Base-by-base conservation (phyloP, 2,888 invertebrate genomes). In the Troides helena region DNA sequence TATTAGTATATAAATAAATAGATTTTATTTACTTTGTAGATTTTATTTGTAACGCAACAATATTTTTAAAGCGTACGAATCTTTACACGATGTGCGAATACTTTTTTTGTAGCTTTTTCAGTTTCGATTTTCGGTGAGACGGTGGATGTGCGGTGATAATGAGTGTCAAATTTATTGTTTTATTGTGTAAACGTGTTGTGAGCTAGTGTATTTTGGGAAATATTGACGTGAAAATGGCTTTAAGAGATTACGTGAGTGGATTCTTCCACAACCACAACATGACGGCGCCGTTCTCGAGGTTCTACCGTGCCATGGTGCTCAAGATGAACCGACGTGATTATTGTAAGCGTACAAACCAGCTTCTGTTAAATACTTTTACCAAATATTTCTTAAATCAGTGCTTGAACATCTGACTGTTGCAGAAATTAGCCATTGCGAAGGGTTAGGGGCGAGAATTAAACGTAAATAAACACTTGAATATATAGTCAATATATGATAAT, bases 111-210 rank as follows among this genome's bases (percentile, higher is more conserved):
- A 64, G 65, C 59, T 71, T 72, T 76, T 74, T 78, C 72, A 72
- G 60, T 72, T 78, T 76, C 73, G 71, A 71, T 70, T 72, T 74
- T 77, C 74, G 71, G 68, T 71, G 73, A 76, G 68, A 74, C 46
- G 3, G 46, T 72, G 75, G 78, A 76, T 83, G 75, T 74, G 78
- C 80, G 84, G 90, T 90, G 89, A 91, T 91, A 89, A 91, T 91
- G 88, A 88, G 91, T 91, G 91, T 91, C 91, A 91, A 91, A 91
- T 88, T 82, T 89, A 87, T 86, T 84, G 83, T 85, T 82, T 76
- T 82, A 83, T 79, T 82, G 82, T 81, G 72, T 81, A 83, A 79
- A 81, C 78, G 67, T 67, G 67, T 78, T 72, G 78, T 75, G 75
- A 70, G 74, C 74, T 74, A 66, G 77, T 81, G 76, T 72, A 76